Percentiles rank a stretch among this genome's conserved stretches.
Conservation (phyloP, 2,797 vertebrate genomes). For the Neosalanx taihuensis region DNA sequence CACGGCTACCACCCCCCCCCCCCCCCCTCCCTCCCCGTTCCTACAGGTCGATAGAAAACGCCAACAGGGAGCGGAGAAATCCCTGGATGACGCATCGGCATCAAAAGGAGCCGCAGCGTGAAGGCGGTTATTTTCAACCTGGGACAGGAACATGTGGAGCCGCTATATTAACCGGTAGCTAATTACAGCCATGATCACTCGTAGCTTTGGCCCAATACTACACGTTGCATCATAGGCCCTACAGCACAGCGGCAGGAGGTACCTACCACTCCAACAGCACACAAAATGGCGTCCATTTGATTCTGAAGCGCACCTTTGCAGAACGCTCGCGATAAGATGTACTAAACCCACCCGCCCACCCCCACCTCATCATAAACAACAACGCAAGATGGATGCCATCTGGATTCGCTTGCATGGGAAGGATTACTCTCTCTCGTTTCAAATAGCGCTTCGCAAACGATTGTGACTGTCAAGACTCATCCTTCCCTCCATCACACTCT, state of each 20-base stretch:
- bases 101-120: background rate
- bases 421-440: background rate
- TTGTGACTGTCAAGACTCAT: conserved; percentile 47
- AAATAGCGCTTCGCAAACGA: conserved; percentile 40
- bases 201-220: background rate
- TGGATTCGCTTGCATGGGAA: background rate
- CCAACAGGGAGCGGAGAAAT: background rate
- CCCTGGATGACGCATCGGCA: background rate
- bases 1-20: background rate
- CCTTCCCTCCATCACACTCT: conserved; percentile 42
- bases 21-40: background rate
- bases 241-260: too few relatives aligned
- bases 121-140: background rate
- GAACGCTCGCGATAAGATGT: background rate
- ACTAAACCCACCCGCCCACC: background rate
- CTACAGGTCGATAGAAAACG: background rate
- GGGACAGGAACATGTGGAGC: background rate
- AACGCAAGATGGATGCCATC: background rate
- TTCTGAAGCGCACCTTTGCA: background rate
- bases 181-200: background rate
- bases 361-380: background rate
- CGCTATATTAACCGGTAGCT: background rate
- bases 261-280: background rate
- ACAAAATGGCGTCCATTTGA: background rate
- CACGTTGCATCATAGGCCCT: background rate